Conservation (phyloP, 1,140 invertebrate genomes). For the Drosophila ananassae region DNA sequence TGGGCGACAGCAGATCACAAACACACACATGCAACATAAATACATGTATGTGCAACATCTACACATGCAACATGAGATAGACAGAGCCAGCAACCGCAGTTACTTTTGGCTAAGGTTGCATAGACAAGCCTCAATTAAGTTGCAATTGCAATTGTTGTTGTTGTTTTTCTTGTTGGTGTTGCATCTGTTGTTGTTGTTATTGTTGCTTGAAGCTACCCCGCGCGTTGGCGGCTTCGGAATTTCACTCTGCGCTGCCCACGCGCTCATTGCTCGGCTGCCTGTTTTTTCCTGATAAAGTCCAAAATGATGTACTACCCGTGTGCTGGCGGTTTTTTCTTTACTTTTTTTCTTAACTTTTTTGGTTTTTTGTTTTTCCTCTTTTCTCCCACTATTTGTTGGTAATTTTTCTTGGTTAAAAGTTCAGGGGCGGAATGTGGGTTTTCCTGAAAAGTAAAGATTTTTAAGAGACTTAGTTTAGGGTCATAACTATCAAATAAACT, state of each 20-base stretch:
- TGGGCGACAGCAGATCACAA: constrained; percentile 55
- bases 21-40: constrained; percentile 9
- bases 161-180: constrained; percentile 25
- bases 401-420: neutral
- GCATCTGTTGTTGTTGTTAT: constrained; percentile 8
- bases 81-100: constrained; percentile 63
- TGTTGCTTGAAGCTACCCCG: constrained; percentile 38
- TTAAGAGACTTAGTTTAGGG: no score
- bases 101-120: constrained; percentile 65
- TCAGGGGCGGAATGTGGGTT: neutral
- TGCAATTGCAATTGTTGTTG: constrained; percentile 71
- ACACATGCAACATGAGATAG: neutral
- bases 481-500: no score
- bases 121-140: constrained; percentile 82
- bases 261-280: constrained; percentile 59
- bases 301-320: constrained; percentile 78
- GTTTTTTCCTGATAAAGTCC: constrained; percentile 75
- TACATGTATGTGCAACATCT: neutral
- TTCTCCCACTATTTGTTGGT: constrained; percentile 23
- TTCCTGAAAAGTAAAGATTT: no score
- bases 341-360: constrained; percentile 1
- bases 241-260: constrained; percentile 71
- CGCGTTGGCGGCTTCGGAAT: constrained; percentile 75
- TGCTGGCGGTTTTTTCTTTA: constrained; percentile 57
- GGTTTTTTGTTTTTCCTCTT: neutral